Conservation (phyloP, 2,797 vertebrate species). For the Diglossa cyanea region DNA sequence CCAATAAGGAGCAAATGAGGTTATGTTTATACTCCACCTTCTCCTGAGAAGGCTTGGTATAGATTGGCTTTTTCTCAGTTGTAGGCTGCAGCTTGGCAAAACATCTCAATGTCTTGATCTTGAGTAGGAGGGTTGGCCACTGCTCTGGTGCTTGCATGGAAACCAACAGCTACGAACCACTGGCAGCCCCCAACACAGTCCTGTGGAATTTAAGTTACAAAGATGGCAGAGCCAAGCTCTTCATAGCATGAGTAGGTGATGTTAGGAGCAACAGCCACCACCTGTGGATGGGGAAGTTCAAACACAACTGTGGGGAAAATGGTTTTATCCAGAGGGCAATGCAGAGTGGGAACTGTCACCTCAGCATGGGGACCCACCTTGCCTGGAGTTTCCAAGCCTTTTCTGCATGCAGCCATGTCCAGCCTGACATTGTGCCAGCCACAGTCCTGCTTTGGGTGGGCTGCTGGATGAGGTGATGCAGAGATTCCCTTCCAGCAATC, state of each 20-base stretch:
- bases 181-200: background rate
- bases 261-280: background rate
- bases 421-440: background rate
- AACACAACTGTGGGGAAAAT: background rate
- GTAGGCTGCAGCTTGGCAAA: background rate
- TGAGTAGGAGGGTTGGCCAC: background rate
- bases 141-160: accelerated
- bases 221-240: background rate
- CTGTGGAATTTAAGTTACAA: background rate
- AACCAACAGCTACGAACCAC: accelerated
- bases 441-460: background rate
- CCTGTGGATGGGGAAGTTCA: background rate
- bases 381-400: background rate
- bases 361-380: background rate
- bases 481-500: background rate
- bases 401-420: background rate
- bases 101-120: accelerated
- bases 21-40: background rate
- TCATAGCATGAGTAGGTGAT: accelerated
- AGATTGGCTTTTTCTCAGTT: background rate
- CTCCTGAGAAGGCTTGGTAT: background rate
- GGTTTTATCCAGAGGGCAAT: background rate
- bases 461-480: background rate
- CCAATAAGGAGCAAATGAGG: accelerated
- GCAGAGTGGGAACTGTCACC: background rate